Evolutionary conservation across 1,140 invertebrate genomes (phyloP), one percentile per base, ranked within the genome.

Genomic region (Bicyclus anynana): DNA sequence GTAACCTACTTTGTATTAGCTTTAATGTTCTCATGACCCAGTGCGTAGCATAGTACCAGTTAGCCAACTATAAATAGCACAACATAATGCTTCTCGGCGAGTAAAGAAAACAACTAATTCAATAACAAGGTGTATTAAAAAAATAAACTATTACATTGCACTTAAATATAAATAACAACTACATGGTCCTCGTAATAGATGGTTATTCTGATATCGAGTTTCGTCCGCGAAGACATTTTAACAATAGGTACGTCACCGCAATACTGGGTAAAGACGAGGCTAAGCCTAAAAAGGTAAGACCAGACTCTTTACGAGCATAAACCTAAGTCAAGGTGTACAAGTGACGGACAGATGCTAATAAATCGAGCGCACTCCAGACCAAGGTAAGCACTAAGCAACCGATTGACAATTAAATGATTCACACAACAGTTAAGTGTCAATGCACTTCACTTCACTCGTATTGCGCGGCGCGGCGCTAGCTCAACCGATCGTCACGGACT

Each of bases 151-250:
- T 44, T 54, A 60, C 58, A 60, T 54, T 44, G 40, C 40, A 37
- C 23, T 42, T 67, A 87, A 55, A 88, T 86, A 72, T 88, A 86
- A 69, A 86, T 76, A 20, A 88, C 77, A 69, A 86, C 79, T 38
- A 88, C 75, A 72, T 84, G 81, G 65, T 90, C 84, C 62, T 91
- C 89, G 66, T 90, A 91, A 80, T 87, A 90, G 57, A 91, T 90
- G 6, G 90, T 91, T 63, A 91, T 90, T 64, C 90, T 80, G 72
- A 91, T 91, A 70, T 89, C 78, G 12, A 89, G 68, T 83, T 90
- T 90, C 48, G 82, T 83, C 44, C 84, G 81, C 66, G 87, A 90
- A 64, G 90, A 91, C 89, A 91, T 85, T 64, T 65, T 65, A 59
- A 53, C 54, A 60, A 62, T 65, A 53, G 59, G 53, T 70, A 77